Evolutionary conservation across 2,113 vertebrate species (phyloP).

Genomic region (Promerops cafer): DNA sequence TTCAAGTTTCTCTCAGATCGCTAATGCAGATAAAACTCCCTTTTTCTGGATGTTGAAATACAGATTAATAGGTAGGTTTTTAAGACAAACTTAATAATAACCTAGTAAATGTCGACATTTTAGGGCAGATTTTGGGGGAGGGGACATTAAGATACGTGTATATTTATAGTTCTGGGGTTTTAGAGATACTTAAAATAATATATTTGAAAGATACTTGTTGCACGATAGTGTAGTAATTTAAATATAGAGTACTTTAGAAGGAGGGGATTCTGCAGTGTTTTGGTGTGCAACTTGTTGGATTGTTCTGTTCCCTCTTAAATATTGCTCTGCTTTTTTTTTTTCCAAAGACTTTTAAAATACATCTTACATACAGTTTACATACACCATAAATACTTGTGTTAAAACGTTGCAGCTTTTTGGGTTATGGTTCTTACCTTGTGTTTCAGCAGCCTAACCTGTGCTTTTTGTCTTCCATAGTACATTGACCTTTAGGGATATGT

Average conservation of each 20-base stretch:
- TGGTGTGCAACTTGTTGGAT: neutral
- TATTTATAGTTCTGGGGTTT: neutral
- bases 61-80: neutral
- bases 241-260: neutral
- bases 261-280: neutral
- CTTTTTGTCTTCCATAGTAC: neutral
- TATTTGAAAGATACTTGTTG: neutral
- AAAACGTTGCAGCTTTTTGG: neutral
- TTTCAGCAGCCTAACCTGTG: neutral
- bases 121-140: neutral
- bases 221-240: neutral
- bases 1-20: neutral
- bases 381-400: neutral
- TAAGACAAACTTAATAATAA: neutral
- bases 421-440: neutral
- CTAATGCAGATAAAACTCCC: neutral
- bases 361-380: rapidly evolving
- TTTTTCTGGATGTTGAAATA: constrained; percentile 10
- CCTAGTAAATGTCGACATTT: neutral
- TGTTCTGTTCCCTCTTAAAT: neutral
- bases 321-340: neutral
- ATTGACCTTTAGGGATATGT: neutral
- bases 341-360: neutral
- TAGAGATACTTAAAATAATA: neutral
- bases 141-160: rapidly evolving